Percentiles rank a stretch among this genome's conserved stretches.
These are phyloP conservation scores for Gryllus longicercus DNA, from an alignment of 2,888 invertebrate species.

Conservation along the genomic window DNA sequence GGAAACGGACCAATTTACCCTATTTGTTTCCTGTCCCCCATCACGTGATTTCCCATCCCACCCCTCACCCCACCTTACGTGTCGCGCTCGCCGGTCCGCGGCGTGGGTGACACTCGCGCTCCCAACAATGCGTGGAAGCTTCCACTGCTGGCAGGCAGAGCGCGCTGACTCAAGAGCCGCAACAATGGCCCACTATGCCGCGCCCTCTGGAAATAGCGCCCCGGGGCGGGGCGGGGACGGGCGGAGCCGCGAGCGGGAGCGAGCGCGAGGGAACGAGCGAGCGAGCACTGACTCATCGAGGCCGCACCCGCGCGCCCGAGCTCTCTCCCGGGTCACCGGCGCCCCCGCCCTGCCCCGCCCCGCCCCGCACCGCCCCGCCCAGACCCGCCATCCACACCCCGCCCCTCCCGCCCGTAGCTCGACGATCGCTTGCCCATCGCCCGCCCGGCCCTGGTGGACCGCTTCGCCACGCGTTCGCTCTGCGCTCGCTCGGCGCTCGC, in stretches of 20 bases:
- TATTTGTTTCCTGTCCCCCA: too few species aligned
- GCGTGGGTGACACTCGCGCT: neutral
- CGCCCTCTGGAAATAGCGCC: neutral
- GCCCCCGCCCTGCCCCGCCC: neutral
- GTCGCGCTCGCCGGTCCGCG: too few species aligned
- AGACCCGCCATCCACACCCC: neutral
- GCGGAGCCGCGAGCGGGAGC: neutral
- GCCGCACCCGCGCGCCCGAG: neutral
- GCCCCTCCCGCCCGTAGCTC: conserved; percentile 1
- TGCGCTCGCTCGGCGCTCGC: too few species aligned
- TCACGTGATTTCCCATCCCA: too few species aligned
- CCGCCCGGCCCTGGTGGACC: too few species aligned
- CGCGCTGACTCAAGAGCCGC: neutral
- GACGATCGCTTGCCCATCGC: too few species aligned
- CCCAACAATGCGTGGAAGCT: conserved; percentile 6
- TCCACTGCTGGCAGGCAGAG: neutral
- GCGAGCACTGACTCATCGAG: neutral
- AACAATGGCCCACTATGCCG: conserved; percentile 9
- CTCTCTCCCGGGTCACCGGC: neutral
- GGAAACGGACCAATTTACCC: too few species aligned
- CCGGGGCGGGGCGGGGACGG: neutral
- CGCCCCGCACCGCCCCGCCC: too few species aligned
- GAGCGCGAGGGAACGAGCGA: neutral
- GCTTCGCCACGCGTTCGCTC: too few species aligned
- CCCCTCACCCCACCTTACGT: too few species aligned